Conservation (phyloP, 2,888 invertebrate species). For the Mythimna albipuncta region DNA sequence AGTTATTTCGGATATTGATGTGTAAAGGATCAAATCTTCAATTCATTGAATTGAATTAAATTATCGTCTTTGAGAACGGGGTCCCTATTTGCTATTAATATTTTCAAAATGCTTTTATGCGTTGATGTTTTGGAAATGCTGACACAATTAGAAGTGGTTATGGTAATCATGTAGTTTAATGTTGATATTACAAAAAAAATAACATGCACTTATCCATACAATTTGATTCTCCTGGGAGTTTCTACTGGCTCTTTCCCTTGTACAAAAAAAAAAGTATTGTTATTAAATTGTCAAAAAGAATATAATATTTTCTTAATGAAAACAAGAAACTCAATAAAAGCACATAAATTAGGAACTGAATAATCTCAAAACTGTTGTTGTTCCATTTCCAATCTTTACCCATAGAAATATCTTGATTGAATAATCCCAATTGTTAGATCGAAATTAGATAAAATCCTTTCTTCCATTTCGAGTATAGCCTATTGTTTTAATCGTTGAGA, state of each 20-base stretch:
- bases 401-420: slow-evolving; percentile 49
- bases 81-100: slow-evolving; percentile 15
- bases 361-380: slow-evolving; percentile 9
- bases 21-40: slow-evolving; percentile 50
- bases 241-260: background rate
- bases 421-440: slow-evolving; percentile 60
- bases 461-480: slow-evolving; percentile 53
- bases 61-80: slow-evolving; percentile 17
- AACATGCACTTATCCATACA: background rate
- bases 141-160: slow-evolving; percentile 28
- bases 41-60: slow-evolving; percentile 54
- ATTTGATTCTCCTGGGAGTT: slow-evolving; percentile 7
- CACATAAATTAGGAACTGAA: background rate
- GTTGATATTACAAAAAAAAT: slow-evolving; percentile 25
- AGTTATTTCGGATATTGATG: slow-evolving; percentile 68
- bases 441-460: slow-evolving; percentile 57
- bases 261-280: background rate
- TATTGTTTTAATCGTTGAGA: slow-evolving; percentile 61
- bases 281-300: background rate
- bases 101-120: slow-evolving; percentile 11
- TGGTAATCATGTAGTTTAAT: slow-evolving; percentile 31
- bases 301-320: background rate
- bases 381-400: slow-evolving; percentile 22
- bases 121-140: slow-evolving; percentile 5
- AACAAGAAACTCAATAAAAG: background rate